phyloP scores from a whole-genome alignment of 2,113 vertebrate genomes.

The Oreotragus oreotragus region DNA sequence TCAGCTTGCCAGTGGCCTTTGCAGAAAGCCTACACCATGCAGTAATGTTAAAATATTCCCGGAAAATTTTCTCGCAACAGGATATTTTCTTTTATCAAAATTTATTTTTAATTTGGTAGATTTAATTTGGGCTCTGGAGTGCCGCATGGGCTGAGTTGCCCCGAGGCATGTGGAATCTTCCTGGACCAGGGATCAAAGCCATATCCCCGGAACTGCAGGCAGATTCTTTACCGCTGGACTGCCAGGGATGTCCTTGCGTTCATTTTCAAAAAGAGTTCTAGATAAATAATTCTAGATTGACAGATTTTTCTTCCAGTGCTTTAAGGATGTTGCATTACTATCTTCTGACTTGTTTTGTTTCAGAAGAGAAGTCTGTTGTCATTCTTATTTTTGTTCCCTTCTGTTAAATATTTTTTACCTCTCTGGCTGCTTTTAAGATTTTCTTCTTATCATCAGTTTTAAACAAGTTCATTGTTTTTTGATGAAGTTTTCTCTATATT shows the following conservation, averaged over 20 bases:
- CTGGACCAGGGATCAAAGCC: neutral
- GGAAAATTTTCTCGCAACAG: neutral
- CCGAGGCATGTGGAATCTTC: neutral
- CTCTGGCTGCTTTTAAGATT: neutral
- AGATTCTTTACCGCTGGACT: neutral
- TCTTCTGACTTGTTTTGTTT: neutral
- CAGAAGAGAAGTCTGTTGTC: neutral
- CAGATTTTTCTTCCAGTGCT: neutral
- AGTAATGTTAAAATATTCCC: neutral
- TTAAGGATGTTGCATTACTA: neutral
- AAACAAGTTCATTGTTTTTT: neutral
- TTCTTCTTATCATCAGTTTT: neutral
- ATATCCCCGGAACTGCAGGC: neutral
- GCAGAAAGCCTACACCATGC: neutral
- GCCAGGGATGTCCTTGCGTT: neutral
- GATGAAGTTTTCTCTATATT: neutral
- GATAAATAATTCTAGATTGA: neutral
- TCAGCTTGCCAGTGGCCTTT: neutral
- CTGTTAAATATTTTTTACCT: neutral
- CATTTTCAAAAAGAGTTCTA: neutral
- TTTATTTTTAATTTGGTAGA: neutral
- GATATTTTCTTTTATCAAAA: neutral
- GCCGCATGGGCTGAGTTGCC: neutral
- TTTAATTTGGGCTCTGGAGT: neutral
- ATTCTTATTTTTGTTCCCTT: neutral